Evolutionary conservation across 2,797 vertebrate species (phyloP), one percentile per base, ranked within the genome.

Genomic region (Lepilemur ruficaudatus): DNA sequence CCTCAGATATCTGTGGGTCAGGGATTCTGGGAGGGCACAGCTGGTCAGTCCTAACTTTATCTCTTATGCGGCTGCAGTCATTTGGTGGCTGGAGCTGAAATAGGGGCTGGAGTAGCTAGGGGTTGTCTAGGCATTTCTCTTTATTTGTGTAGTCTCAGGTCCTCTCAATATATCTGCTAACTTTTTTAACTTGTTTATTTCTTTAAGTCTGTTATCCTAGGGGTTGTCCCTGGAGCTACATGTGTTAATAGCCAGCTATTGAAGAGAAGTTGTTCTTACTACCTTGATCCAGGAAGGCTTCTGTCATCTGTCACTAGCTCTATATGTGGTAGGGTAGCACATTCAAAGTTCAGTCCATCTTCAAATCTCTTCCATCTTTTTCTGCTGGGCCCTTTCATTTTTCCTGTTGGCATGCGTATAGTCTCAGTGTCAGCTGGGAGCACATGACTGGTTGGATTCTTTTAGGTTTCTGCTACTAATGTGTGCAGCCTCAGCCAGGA

Each of bases 301-400:
- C 38, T 91, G 72, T 63, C 73, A 50, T 67, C 46, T 95, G 17
- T 72, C 14, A 67, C 0, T 84, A 43, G 72, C 32, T 61, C 41
- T 89, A 5, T 35, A 32, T 59, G 7, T 46, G 65, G 32, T 46
- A 93, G 38, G 35, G 76, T 80, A 38, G 22, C 25, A 76, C 32
- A 69, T 50, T 96, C 14, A 76, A 25, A 91, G 41, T 80, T 76
- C 43, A 95, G 38, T 78, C 35, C 63, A 30, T 75, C 93, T 95
- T 88, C 57, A 85, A 7, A n/a, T 85, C 38, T 41, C n/a, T 41
- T 55, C 30, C 38, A 35, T 50, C 72, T 91, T 93, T 52, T 65
- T 30, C 78, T 15, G 0, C 72, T 75, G 20, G 22, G 32, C 20
- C 32, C 15, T 73, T 52, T 79, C 5, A 32, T 67, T 57, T 69